A percentile compares a stretch with the other conserved stretches of the same genome.
These are phyloP conservation scores for Vanessa tameamea DNA, from an alignment of 1,140 invertebrate species.

Conservation along the genomic window DNA sequence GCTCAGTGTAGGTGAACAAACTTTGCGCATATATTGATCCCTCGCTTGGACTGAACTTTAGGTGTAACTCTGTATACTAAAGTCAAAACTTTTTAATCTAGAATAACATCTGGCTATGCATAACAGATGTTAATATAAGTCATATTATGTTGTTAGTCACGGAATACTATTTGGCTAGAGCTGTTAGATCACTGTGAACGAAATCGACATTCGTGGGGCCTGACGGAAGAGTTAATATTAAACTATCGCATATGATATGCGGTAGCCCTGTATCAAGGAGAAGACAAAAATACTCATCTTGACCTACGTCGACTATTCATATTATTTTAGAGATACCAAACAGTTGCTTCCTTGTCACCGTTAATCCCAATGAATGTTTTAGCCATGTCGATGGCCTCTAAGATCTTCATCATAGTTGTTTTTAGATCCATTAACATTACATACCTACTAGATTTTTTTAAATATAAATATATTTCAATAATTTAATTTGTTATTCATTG, in stretches of 20 bases:
- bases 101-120: conserved; percentile 6
- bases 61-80: neutral
- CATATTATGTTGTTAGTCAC: conserved; percentile 27
- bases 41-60: neutral
- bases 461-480: too few relatives aligned
- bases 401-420: conserved; percentile 2
- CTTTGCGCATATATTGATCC: neutral
- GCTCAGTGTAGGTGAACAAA: neutral
- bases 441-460: neutral
- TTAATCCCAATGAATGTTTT: conserved; percentile 16
- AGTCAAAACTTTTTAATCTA: neutral
- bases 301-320: conserved; percentile 64
- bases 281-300: conserved; percentile 71
- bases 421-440: neutral
- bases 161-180: conserved; percentile 47
- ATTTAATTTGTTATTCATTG: too few relatives aligned
- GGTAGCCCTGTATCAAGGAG: conserved; percentile 76
- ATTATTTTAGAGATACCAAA: conserved; percentile 55
- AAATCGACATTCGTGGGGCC: conserved; percentile 53
- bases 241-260: conserved; percentile 65
- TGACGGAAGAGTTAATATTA: conserved; percentile 77
- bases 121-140: neutral
- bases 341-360: conserved; percentile 30
- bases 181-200: conserved; percentile 48
- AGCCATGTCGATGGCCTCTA: conserved; percentile 15